phyloP scores from a whole-genome alignment of 2,113 vertebrate species.

The Electrona antarctica region DNA sequence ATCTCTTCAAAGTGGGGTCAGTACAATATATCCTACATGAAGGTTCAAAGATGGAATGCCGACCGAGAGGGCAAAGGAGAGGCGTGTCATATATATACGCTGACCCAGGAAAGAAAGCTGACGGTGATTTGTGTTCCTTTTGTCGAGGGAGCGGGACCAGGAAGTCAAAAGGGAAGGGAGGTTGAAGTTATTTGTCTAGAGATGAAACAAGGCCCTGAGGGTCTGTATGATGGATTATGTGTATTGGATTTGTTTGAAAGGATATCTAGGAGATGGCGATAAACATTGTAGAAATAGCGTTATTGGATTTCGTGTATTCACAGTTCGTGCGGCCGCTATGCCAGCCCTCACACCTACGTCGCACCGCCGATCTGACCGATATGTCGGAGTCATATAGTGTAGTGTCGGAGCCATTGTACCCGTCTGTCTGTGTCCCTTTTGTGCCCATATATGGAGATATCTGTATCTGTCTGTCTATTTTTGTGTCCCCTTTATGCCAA shows the following conservation, averaged over 20 bases:
- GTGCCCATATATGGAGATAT: too few species aligned
- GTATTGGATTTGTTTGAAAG: conserved; percentile 37
- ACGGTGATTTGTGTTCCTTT: not conserved
- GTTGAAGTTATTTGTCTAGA: conserved; percentile 3
- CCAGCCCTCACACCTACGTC: too few species aligned
- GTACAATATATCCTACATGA: not conserved
- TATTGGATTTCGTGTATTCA: conserved; percentile 14
- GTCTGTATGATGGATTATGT: not conserved
- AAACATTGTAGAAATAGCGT: conserved; percentile 40
- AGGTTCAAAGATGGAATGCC: conserved; percentile 20
- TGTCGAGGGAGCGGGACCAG: conserved; percentile 28
- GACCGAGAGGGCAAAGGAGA: not conserved
- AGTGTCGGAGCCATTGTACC: too few species aligned
- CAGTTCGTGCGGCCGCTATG: too few species aligned
- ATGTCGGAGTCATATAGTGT: too few species aligned
- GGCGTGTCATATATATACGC: conserved; percentile 6
- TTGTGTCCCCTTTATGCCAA: too few species aligned
- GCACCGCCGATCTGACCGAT: too few species aligned
- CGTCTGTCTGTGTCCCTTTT: too few species aligned
- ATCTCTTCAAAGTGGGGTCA: not conserved
- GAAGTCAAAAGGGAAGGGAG: conserved; percentile 27
- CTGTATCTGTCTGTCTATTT: too few species aligned
- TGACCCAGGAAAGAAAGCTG: conserved; percentile 1
- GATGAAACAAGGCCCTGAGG: too few species aligned
- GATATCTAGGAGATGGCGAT: conserved; percentile 20